Evolutionary conservation across 2,113 vertebrate species (phyloP).

Genomic region (Vicugna pacos): DNA sequence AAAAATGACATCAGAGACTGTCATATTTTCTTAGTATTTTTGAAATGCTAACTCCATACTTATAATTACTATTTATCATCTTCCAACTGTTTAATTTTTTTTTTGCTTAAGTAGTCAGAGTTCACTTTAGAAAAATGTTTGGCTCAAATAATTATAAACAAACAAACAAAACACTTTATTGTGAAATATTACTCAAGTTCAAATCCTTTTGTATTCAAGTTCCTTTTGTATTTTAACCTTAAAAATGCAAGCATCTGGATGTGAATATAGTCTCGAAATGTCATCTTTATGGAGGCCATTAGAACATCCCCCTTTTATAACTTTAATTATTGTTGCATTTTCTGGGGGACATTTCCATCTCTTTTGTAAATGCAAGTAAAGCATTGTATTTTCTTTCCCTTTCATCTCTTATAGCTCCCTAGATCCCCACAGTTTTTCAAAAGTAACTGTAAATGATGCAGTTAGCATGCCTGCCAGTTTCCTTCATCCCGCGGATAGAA

Average conservation of each 20-base stretch:
- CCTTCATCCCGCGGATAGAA: constrained; percentile 77
- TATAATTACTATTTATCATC: constrained; percentile 21
- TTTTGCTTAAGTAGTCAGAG: background rate
- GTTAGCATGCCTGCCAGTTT: constrained; percentile 79
- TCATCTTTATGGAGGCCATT: constrained; percentile 12
- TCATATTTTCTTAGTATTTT: constrained; percentile 43
- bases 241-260: constrained; percentile 30
- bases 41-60: constrained; percentile 10
- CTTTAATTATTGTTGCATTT: constrained; percentile 63
- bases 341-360: constrained; percentile 59
- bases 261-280: constrained; percentile 34
- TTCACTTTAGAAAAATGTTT: constrained; percentile 45
- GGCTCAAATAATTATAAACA: constrained; percentile 49
- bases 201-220: constrained; percentile 55
- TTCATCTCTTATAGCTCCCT: constrained; percentile 67
- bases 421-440: constrained; percentile 73
- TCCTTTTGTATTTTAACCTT: constrained; percentile 54
- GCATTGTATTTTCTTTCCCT: constrained; percentile 71
- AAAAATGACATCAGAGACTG: constrained; percentile 37
- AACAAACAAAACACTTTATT: constrained; percentile 37
- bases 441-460: constrained; percentile 82
- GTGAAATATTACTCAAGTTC: constrained; percentile 57
- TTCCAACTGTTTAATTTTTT: background rate
- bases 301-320: constrained; percentile 42
- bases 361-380: constrained; percentile 66